These are phyloP conservation scores for Halocaridina rubra DNA, from an alignment of 2,888 invertebrate genomes.

Conservation along the genomic window DNA sequence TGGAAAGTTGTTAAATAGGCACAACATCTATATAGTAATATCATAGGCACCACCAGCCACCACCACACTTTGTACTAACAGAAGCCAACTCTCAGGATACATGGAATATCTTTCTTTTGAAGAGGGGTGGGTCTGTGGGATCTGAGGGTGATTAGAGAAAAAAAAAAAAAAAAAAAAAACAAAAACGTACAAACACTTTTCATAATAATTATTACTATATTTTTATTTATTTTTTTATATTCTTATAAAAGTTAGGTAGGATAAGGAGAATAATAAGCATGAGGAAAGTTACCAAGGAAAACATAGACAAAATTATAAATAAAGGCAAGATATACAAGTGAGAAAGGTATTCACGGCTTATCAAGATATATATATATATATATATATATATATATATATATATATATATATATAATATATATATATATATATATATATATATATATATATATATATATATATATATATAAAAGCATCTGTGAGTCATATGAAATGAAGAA, in stretches of 20 bases:
- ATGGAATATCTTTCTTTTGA: neutral
- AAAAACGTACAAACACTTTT: no score
- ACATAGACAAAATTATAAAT: no score
- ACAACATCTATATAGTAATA: neutral
- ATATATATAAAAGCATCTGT: neutral
- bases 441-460: neutral
- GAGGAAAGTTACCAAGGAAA: no score
- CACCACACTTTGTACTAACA: slow-evolving; percentile 59
- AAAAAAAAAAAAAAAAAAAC: no score
- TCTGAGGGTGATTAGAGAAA: neutral
- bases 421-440: neutral
- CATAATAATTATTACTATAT: neutral
- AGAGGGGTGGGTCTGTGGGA: neutral
- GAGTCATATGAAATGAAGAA: neutral
- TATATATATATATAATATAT: neutral
- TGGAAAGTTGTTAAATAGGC: slow-evolving; percentile 6
- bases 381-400: no score
- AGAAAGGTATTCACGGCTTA: no score
- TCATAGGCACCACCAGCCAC: slow-evolving; percentile 34
- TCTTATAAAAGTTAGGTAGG: no score
- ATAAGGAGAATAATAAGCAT: no score
- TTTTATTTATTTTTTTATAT: neutral
- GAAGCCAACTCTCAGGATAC: slow-evolving; percentile 37
- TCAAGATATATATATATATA: no score
- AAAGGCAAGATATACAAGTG: no score